These are phyloP conservation scores for Eubasilissa splendida DNA, from an alignment of 2,888 invertebrate genomes.

Conservation along the genomic window DNA sequence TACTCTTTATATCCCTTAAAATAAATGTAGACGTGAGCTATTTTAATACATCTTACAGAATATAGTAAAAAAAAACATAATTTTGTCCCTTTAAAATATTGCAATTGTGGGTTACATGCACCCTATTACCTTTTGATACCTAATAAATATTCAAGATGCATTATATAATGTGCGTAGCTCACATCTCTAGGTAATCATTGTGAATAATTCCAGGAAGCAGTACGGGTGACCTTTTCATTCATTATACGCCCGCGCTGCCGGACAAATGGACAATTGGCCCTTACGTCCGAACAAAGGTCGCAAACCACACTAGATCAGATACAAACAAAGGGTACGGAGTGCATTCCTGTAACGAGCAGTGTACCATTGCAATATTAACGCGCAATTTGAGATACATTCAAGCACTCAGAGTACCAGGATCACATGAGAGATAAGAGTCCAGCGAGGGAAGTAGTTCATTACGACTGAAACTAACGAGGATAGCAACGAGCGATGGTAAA, in stretches of 20 bases:
- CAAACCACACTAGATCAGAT: conserved; percentile 7
- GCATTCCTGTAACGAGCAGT: conserved; percentile 2
- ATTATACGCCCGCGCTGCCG: not conserved
- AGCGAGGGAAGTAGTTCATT: not conserved
- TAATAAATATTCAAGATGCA: too few relatives aligned
- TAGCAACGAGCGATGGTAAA: not conserved
- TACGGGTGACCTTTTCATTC: conserved; percentile 18
- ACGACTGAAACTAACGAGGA: not conserved
- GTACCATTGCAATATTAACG: not conserved
- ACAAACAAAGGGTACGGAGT: conserved; percentile 4
- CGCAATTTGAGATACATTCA: conserved; percentile 1
- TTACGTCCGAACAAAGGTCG: conserved; percentile 4
- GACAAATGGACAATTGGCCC: conserved; percentile 20
- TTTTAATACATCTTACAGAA: too few relatives aligned
- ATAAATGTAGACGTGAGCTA: too few relatives aligned
- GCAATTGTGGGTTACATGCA: too few relatives aligned
- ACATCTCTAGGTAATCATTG: too few relatives aligned
- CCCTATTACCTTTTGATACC: too few relatives aligned
- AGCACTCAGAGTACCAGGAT: conserved; percentile 1
- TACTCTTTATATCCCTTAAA: too few relatives aligned
- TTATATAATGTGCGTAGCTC: too few relatives aligned
- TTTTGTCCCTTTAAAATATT: too few relatives aligned
- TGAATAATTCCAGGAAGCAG: not conserved
- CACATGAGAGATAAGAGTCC: conserved; percentile 7
- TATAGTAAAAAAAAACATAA: too few relatives aligned